A percentile compares a stretch with the other conserved stretches of the same genome.
Conservation (phyloP, 1,140 invertebrate species). For the Chironomus tepperi region DNA sequence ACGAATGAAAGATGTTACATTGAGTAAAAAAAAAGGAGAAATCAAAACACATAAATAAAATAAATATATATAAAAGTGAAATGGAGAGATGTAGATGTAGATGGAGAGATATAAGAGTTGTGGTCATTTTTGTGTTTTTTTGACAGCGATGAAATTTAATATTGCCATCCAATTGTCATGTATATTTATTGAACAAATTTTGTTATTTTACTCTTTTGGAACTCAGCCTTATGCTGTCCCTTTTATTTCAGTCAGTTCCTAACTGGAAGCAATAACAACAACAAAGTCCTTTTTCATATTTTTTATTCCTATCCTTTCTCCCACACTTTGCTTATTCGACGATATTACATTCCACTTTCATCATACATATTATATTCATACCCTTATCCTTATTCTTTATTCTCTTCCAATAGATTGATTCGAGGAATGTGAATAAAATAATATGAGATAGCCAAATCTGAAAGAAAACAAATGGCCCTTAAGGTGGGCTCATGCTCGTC, state of each 20-base stretch:
- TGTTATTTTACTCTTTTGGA: slow-evolving; percentile 8
- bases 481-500: slow-evolving; percentile 7
- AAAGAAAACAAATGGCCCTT: slow-evolving; percentile 3
- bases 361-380: neutral
- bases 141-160: slow-evolving; percentile 13
- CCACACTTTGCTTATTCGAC: neutral
- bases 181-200: slow-evolving; percentile 15
- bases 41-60: too few relatives aligned
- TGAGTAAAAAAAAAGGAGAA: too few relatives aligned
- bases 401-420: neutral
- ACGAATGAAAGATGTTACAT: too few relatives aligned
- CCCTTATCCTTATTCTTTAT: neutral
- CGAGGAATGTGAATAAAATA: slow-evolving; percentile 4
- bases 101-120: neutral
- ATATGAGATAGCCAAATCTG: slow-evolving; percentile 9
- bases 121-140: neutral
- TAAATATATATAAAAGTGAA: too few relatives aligned
- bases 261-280: too few relatives aligned
- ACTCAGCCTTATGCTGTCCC: neutral
- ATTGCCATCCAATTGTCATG: slow-evolving; percentile 12
- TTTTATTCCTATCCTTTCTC: neutral
- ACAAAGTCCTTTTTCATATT: too few relatives aligned
- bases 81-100: too few relatives aligned
- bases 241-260: neutral
- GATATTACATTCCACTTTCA: too few relatives aligned